Evolutionary conservation across 2,888 invertebrate genomes (phyloP), one percentile per base, ranked within the genome.

Genomic region (Rhingia rostrata): DNA sequence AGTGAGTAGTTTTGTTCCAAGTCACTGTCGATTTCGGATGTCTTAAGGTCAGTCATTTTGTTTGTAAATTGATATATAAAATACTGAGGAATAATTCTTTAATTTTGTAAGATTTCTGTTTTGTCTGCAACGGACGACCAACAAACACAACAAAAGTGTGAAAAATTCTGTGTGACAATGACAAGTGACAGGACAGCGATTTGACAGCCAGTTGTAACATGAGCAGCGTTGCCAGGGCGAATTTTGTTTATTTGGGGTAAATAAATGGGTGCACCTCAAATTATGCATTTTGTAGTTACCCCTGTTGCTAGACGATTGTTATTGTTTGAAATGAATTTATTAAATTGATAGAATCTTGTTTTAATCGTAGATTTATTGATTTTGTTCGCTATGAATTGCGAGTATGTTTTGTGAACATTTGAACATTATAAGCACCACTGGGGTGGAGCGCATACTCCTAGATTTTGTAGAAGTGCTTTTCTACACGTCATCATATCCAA

Each of bases 1-100:
- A 94, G 92, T 45, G 93, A 91, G 88, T 93, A 94, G 88, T 93
- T 93, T 88, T 92, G 92, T 87, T 92, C 92, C 86, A 92, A 89
- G 85, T 92, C 92, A 74, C 92, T 91, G 87, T 92, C 92, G 87
- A 91, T 88, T 61, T 92, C 89, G 32, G 88, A 88, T 78, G 90
- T 89, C 86, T 92, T 92, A 69, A 92, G 78, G 79, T 92, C 92
- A 81, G 92, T 90, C 92, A 92, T 92, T 70, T 87, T 87, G 6
- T 56, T 70, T 6, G 6, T 70, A 12, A 30, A 10, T 56, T 61
- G 30, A 56, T 61, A 7, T 61, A 43, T 43, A 14, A 58, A 64
- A 35, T 64, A 22, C 14, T 67, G 58, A 61, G 66, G 61, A 72
- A 49, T 63, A 32, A 51, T 53, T 37, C 32, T 12, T 10, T 6